Evolutionary conservation across 1,140 invertebrate genomes (phyloP).

Genomic region (Nylanderia fulva): DNA sequence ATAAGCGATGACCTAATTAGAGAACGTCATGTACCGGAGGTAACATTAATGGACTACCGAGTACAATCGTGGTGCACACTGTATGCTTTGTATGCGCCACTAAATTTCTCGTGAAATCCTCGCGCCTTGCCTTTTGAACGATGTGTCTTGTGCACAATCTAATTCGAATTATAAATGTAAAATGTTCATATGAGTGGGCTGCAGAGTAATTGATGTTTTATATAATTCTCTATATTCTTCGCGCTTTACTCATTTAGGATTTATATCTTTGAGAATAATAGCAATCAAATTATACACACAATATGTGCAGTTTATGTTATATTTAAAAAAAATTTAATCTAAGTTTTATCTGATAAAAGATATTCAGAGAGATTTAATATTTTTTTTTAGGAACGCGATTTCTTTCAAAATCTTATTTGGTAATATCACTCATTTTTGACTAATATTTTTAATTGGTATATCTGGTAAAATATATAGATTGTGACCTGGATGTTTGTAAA

Average conservation of each 20-base stretch:
- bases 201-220: not conserved
- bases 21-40: conserved; percentile 45
- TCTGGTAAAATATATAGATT: not conserved
- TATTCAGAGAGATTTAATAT: not conserved
- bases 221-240: not conserved
- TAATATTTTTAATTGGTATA: conserved; percentile 1
- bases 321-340: not conserved
- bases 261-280: not conserved
- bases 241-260: not conserved
- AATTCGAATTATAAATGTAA: conserved; percentile 10
- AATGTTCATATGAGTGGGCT: not conserved
- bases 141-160: not conserved
- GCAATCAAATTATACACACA: not conserved
- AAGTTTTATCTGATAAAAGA: not conserved
- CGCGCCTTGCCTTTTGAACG: not conserved
- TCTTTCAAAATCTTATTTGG: not conserved
- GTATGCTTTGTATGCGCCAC: conserved; percentile 18
- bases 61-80: conserved; percentile 47
- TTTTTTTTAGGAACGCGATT: not conserved
- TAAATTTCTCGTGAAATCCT: conserved; percentile 66
- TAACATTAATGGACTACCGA: conserved; percentile 63
- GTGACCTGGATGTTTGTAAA: conserved; percentile 10
- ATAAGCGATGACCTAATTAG: conserved; percentile 70
- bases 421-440: not conserved
- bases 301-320: not conserved